phyloP scores from a whole-genome alignment of 2,797 vertebrate species.

The Sebastes baramenuke region DNA sequence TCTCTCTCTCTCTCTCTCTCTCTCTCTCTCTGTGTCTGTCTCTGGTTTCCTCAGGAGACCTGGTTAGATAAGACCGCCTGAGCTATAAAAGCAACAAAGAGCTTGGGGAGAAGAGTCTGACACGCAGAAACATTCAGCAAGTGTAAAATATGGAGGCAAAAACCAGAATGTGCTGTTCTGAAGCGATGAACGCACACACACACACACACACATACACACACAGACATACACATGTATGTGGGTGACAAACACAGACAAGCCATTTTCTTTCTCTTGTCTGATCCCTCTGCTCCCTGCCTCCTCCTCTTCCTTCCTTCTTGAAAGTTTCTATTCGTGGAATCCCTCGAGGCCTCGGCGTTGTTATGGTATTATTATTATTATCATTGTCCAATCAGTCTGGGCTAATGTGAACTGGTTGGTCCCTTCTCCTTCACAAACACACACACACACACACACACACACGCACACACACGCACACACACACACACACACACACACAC shows the following conservation, averaged over 20 bases:
- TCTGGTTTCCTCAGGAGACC: constrained; percentile 55
- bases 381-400: constrained; percentile 32
- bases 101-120: constrained; percentile 55
- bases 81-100: constrained; percentile 67
- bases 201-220: constrained; percentile 5
- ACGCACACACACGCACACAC: constrained; percentile 7
- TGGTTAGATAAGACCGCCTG: constrained; percentile 74
- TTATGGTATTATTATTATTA: constrained; percentile 55
- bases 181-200: constrained; percentile 21
- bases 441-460: constrained; percentile 6
- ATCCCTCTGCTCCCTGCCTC: constrained; percentile 44
- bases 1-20: neutral
- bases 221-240: constrained; percentile 36
- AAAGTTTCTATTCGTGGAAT: constrained; percentile 63
- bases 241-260: constrained; percentile 63
- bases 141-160: constrained; percentile 48
- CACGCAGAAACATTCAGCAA: constrained; percentile 57
- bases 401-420: constrained; percentile 24
- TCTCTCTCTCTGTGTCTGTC: constrained; percentile 15
- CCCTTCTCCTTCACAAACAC: constrained; percentile 13
- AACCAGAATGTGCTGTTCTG: constrained; percentile 52
- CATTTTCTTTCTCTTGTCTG: constrained; percentile 45
- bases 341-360: constrained; percentile 48
- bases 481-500: neutral
- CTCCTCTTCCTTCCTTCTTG: constrained; percentile 19